These are phyloP conservation scores for Tetranychus truncatus DNA, from an alignment of 2,888 invertebrate species.

Conservation along the genomic window DNA sequence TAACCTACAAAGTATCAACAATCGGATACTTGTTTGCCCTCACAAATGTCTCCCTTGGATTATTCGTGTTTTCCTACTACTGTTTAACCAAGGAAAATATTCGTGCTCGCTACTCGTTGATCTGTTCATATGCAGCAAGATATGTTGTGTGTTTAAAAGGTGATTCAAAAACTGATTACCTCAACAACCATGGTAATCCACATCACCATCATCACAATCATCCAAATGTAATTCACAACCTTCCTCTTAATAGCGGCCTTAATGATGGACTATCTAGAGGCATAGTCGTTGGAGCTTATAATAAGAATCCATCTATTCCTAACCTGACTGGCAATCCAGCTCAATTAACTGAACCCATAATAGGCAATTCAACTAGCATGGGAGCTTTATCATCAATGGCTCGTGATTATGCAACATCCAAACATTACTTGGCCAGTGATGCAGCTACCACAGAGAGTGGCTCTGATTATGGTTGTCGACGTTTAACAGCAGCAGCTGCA, in stretches of 20 bases:
- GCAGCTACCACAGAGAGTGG: background rate
- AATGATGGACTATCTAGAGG: background rate
- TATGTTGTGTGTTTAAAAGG: background rate
- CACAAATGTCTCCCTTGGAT: slow-evolving; percentile 5
- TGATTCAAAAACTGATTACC: background rate
- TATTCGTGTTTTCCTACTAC: slow-evolving; percentile 2
- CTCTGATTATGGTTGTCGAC: slow-evolving; percentile 20
- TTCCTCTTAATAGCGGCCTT: background rate
- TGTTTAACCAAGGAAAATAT: background rate
- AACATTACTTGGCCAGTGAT: background rate
- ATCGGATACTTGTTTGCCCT: slow-evolving; percentile 5
- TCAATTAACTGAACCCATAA: background rate
- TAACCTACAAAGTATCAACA: background rate
- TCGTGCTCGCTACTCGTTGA: background rate
- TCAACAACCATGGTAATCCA: background rate
- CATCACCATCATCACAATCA: background rate
- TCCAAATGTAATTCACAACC: background rate
- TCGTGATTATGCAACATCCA: background rate
- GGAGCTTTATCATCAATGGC: background rate
- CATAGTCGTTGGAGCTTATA: background rate
- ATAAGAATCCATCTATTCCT: background rate
- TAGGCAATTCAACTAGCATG: background rate
- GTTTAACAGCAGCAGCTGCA: slow-evolving; percentile 10
- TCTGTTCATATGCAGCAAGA: background rate
- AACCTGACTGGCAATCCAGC: background rate